Conservation (phyloP, 2,797 vertebrate genomes). For the Crenuchus spilurus region DNA sequence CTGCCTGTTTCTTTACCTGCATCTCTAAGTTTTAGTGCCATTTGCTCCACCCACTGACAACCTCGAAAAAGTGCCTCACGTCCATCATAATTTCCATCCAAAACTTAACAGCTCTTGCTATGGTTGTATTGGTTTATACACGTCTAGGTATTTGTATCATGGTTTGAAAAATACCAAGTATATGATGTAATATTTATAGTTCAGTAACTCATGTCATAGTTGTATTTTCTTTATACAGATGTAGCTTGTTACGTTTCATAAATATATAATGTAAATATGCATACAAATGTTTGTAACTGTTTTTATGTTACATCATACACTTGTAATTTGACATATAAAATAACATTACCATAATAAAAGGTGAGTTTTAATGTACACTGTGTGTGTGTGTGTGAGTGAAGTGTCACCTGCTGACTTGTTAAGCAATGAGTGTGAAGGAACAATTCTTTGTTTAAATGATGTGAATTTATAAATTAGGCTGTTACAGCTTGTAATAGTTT, state of each 20-base stretch:
- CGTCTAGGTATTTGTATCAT: conserved; percentile 78
- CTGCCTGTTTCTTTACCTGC: conserved; percentile 78
- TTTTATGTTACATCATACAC: conserved; percentile 92
- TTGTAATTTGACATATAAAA: conserved; percentile 92
- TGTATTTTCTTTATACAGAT: conserved; percentile 90
- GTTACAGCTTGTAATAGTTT: too few relatives aligned
- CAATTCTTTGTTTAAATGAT: background rate
- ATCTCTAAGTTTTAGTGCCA: conserved; percentile 80
- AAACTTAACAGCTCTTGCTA: conserved; percentile 83
- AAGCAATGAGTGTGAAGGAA: background rate
- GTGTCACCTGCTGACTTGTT: background rate
- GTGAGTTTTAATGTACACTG: conserved; percentile 83
- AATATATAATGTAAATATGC: conserved; percentile 97
- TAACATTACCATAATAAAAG: conserved; percentile 92
- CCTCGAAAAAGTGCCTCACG: conserved; percentile 96
- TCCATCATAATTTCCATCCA: conserved; percentile 87
- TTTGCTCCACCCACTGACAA: conserved; percentile 84
- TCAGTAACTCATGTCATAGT: conserved; percentile 87
- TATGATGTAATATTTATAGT: conserved; percentile 91
- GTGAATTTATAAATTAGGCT: background rate
- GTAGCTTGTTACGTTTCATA: conserved; percentile 89
- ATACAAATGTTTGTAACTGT: conserved; percentile 93
- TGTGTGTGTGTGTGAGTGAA: conserved; percentile 24
- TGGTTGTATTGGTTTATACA: conserved; percentile 79
- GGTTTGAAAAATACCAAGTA: conserved; percentile 83